These are phyloP conservation scores for Portevinia maculata DNA, from an alignment of 2,888 invertebrate species.

Conservation along the genomic window DNA sequence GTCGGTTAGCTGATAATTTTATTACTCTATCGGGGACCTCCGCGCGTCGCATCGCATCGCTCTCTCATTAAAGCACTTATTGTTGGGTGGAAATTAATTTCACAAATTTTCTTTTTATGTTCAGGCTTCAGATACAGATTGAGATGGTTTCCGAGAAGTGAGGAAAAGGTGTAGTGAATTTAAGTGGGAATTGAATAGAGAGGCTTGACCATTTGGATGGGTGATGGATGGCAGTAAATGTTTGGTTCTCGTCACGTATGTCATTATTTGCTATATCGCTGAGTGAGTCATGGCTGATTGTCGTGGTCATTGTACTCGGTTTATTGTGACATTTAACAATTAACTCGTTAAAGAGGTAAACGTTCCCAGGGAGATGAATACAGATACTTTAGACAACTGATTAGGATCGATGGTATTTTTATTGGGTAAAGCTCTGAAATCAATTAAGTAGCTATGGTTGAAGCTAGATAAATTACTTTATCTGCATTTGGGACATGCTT, in stretches of 20 bases:
- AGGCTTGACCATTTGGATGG: slow-evolving; percentile 39
- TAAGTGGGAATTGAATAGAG: slow-evolving; percentile 38
- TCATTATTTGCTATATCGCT: slow-evolving; percentile 71
- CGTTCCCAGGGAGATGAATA: slow-evolving; percentile 4
- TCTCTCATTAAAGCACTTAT: slow-evolving; percentile 50
- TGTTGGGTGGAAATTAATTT: slow-evolving; percentile 67
- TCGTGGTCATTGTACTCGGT: slow-evolving; percentile 18
- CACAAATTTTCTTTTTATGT: slow-evolving; percentile 59
- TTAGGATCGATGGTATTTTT: slow-evolving; percentile 43
- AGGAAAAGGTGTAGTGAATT: slow-evolving; percentile 27
- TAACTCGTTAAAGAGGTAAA: slow-evolving; percentile 54
- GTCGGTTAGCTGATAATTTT: slow-evolving; percentile 59
- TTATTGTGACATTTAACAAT: slow-evolving; percentile 61
- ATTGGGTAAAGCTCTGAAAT: slow-evolving; percentile 16
- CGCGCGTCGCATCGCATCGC: too few relatives aligned
- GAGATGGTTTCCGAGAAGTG: slow-evolving; percentile 33
- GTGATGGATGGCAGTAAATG: slow-evolving; percentile 69
- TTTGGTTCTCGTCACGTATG: slow-evolving; percentile 69
- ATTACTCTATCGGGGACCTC: slow-evolving; percentile 40
- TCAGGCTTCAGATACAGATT: slow-evolving; percentile 19
- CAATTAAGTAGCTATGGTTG: slow-evolving; percentile 4
- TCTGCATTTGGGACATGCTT: too few relatives aligned
- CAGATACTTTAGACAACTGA: slow-evolving; percentile 43
- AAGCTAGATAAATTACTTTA: background rate
- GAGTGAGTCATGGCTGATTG: slow-evolving; percentile 66